These are phyloP conservation scores for Salpingus planirostris DNA, from an alignment of 2,888 invertebrate genomes.

Conservation along the genomic window DNA sequence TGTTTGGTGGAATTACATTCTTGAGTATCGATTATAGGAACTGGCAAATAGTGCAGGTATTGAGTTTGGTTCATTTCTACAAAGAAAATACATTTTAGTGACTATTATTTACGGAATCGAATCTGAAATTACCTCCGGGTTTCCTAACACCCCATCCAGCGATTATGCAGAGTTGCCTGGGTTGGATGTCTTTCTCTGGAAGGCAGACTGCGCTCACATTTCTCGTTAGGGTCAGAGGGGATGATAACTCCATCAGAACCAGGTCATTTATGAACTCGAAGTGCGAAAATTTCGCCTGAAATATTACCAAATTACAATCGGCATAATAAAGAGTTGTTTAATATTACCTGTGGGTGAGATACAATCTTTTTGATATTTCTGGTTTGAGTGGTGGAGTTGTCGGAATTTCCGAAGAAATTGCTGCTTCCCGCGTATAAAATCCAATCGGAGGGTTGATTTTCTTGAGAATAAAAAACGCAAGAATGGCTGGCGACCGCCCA, in stretches of 20 bases:
- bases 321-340: slow-evolving; percentile 33
- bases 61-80: slow-evolving; percentile 42
- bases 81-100: slow-evolving; percentile 16
- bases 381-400: slow-evolving; percentile 34
- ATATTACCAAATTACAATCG: slow-evolving; percentile 1
- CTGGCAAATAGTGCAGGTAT: slow-evolving; percentile 47
- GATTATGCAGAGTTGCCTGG: slow-evolving; percentile 47
- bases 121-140: slow-evolving; percentile 37
- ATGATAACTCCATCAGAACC: slow-evolving; percentile 46
- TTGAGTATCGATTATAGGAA: slow-evolving; percentile 45
- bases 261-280: slow-evolving; percentile 51
- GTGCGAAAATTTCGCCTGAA: slow-evolving; percentile 47
- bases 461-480: slow-evolving; percentile 37
- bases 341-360: slow-evolving; percentile 49
- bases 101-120: slow-evolving; percentile 2
- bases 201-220: slow-evolving; percentile 52
- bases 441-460: slow-evolving; percentile 27
- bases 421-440: slow-evolving; percentile 35
- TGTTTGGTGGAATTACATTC: slow-evolving; percentile 55
- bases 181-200: slow-evolving; percentile 42
- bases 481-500: slow-evolving; percentile 46
- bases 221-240: slow-evolving; percentile 45
- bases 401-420: slow-evolving; percentile 32
- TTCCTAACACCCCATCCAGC: slow-evolving; percentile 51
- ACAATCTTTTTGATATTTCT: slow-evolving; percentile 41